Evolutionary conservation across 2,888 invertebrate genomes (phyloP).

Genomic region (Drosophila nigricruria): DNA sequence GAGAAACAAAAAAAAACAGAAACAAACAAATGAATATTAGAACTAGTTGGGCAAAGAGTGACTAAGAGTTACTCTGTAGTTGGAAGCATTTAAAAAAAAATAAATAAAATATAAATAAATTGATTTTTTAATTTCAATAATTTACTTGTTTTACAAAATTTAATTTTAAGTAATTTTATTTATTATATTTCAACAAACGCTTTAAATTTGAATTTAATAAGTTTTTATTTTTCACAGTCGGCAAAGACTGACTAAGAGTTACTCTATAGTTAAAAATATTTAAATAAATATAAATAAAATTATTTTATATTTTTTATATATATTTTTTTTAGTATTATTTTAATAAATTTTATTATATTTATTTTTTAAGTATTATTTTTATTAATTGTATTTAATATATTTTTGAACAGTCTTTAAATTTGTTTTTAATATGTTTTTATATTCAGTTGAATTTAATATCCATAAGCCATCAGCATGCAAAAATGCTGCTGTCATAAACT

Average conservation of each 20-base stretch:
- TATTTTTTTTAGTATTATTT: not conserved
- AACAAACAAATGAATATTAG: constrained; percentile 5
- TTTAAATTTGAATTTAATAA: not conserved
- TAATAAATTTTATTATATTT: not conserved
- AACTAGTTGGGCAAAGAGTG: not conserved
- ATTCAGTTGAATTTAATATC: constrained; percentile 21
- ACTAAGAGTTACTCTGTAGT: constrained; percentile 21
- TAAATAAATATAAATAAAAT: too few relatives aligned
- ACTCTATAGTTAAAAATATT: too few relatives aligned
- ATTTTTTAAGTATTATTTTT: not conserved
- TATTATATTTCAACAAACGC: not conserved
- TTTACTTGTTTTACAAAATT: not conserved
- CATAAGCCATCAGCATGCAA: constrained; percentile 12
- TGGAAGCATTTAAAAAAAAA: not conserved
- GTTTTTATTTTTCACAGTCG: too few relatives aligned
- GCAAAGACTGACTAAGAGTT: too few relatives aligned
- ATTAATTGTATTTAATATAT: not conserved
- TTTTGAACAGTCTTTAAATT: not conserved
- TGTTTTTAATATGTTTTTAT: constrained; percentile 3
- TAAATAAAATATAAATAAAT: too few relatives aligned
- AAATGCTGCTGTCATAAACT: constrained; percentile 58
- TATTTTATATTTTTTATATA: not conserved
- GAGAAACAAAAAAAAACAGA: constrained; percentile 6
- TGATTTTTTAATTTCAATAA: not conserved
- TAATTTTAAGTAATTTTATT: not conserved